Base-by-base conservation (phyloP, 2,113 vertebrate genomes). In the Tragelaphus imberbis region DNA sequence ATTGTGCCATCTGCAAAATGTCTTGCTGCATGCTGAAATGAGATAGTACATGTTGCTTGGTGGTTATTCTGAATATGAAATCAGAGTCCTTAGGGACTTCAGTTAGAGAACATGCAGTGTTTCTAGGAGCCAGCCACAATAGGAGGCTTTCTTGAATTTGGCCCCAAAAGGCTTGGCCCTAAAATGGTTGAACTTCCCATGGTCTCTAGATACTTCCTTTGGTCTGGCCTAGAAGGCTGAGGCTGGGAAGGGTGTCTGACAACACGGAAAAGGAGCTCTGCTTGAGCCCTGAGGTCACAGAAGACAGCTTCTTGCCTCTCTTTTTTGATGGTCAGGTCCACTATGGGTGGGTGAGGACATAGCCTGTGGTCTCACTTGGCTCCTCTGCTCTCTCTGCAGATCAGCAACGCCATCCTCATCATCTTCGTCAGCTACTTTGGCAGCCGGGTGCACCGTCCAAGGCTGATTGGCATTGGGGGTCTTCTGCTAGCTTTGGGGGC, bases 391-490 rank as follows among this genome's bases (percentile, higher is more conserved):
- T 96, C 98, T 97, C 95, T 93, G 33, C 95, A 99, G 99, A 98
- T 99, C 5, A 99, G 99, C 97, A 99, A 99, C 23, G 99, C 99
- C 19, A 94, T 99, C 84, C 99, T 99, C 97, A 99, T 99, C 92
- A 99, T 99, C 97, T 99, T 99, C 0, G 99, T 99, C 97, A 99
- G 99, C 99, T 99, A 99, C 98, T 99, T 99, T 0, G 99, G 99
- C 89, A 99, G 99, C 89, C 98, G 99, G 0, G 99, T 99, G 8
- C 99, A 99, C 98, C 99, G 99, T 12, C 99, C 99, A 0, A 98
- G 99, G 2, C 16, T 99, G 40, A 99, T 99, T 0, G 99, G 99
- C 3, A 0, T 99, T 0, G 99, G 99, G 0, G 99, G 99, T 7
- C 98, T 99, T 40, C 98, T 99, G 95, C 99, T 99, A 98, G 99